Evolutionary conservation across 1,140 invertebrate genomes (phyloP), one percentile per base, ranked within the genome.

Genomic region (Penaeus chinensis): DNA sequence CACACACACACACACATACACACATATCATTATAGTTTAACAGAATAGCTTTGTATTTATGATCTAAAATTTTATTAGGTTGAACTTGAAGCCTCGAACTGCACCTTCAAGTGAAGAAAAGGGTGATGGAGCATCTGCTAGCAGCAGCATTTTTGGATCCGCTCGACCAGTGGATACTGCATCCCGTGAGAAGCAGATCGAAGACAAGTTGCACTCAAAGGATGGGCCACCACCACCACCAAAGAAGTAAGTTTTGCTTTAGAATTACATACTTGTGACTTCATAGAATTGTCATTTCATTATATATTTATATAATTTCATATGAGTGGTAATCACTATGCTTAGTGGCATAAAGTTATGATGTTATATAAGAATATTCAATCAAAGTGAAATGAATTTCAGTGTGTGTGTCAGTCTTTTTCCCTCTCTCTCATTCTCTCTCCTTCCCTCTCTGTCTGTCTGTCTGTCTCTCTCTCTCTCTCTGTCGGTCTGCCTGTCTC

Each of bases 151-250:
- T 90, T 98, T 98, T 92, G 98, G 98, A 60, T 95, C 94, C 37
- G 98, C 98, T 47, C 97, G 96, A 92, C 98, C 98, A 13, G 98
- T 99, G 0, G 97, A 99, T 92, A 99, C 98, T 20, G 95, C 96
- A 66, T 95, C 96, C 10, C 94, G 94, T 89, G 96, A 97, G 91
- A 89, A 91, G 47, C 92, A 94, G 90, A 94, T 94, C 83, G 93
- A 94, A 92, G 95, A 91, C 94, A 95, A 92, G 95, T 95, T 90
- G n/a, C 63, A 11, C 18, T 22, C 62, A 22, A 84, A 76, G 60
- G 82, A 84, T 32, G 69, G n/a, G n/a, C n/a, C 47, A 4, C 60
- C 82, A 19, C 5, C 37, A 16, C 78, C 54, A 22, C 18, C 37
- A 22, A 80, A 80, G 78, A 80, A 60, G 54, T 80, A 60, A 19